Evolutionary conservation across 2,797 vertebrate genomes (phyloP), one percentile per base, ranked within the genome.

Genomic region (Amazona ochrocephala): DNA sequence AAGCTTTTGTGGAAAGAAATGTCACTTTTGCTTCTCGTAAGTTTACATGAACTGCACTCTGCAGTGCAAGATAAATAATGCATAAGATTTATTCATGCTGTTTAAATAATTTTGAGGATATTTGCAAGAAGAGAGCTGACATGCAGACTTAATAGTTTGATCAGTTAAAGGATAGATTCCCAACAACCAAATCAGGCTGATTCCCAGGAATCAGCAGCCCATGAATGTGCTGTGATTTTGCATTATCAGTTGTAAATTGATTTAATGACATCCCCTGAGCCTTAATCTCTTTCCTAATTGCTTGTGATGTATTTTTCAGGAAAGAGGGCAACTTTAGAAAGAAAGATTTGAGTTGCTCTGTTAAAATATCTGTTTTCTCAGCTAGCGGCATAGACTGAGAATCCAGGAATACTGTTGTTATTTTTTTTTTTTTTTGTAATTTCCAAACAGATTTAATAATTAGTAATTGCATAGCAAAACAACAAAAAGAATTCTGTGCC

Each of bases 51-150:
- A 84, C 12, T 64, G 3, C 14, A 48, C 4, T 78, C 17, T 51
- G 80, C 61, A 72, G 34, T 73, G 39, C 27, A 77, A 62, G 82
- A 77, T 75, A 89, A 92, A 87, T 93, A 92, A 92, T 34, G 17
- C 44, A 85, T 60, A 66, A 85, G 89, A 50, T 62, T 32, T 80
- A 80, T 44, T 72, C 15, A n/a, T 77, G 13, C 17, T 86, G 9
- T 61, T 89, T 82, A 71, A 86, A 76, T n/a, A 79, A 67, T 37
- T 65, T 56, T 87, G 45, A 89, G 61, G 17, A 84, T 6, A 39
- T 44, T 89, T 89, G 30, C 30, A 86, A 80, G 39, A 60, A 73
- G 29, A 50, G 9, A 84, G 16, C 16, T 81, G 73, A 77, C 37
- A 65, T 29, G 27, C 50, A 64, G 16, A 68, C 18, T 67, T 58